phyloP scores from a whole-genome alignment of 2,888 invertebrate genomes.

The Chaitophorus viminalis region DNA sequence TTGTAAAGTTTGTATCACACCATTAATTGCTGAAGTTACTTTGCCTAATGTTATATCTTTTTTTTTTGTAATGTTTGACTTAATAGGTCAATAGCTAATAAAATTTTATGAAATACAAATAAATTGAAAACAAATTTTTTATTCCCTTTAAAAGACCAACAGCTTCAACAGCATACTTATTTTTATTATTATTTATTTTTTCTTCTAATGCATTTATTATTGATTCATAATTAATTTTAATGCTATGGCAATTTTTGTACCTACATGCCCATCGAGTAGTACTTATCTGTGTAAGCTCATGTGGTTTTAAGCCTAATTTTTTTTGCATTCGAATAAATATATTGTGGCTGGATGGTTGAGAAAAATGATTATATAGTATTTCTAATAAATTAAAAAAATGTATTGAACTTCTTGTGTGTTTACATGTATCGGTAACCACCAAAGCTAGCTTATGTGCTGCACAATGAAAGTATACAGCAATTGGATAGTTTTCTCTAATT shows the following conservation, averaged over 20 bases:
- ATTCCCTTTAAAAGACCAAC: slow-evolving; percentile 11
- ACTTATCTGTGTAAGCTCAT: too few species aligned
- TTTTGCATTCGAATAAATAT: slow-evolving; percentile 1
- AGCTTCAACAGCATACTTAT: slow-evolving; percentile 7
- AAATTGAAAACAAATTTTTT: neutral
- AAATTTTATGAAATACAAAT: slow-evolving; percentile 17
- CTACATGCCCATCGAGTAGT: neutral
- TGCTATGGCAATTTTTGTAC: neutral
- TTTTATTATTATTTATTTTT: slow-evolving; percentile 22
- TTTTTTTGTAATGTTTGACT: neutral
- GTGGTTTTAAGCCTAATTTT: slow-evolving; percentile 7
- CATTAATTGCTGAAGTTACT: neutral
- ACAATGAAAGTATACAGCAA: slow-evolving; percentile 11
- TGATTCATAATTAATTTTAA: slow-evolving; percentile 24
- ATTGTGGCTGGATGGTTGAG: neutral
- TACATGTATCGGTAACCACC: neutral
- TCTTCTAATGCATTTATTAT: slow-evolving; percentile 24
- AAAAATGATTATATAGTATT: slow-evolving; percentile 6
- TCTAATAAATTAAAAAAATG: slow-evolving; percentile 14
- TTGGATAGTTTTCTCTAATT: slow-evolving; percentile 11
- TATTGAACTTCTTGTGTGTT: neutral
- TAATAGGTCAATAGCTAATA: slow-evolving; percentile 4
- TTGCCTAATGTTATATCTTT: neutral
- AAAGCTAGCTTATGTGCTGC: neutral
- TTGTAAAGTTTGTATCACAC: neutral